phyloP scores from a whole-genome alignment of 2,888 invertebrate species.

The Patella pellucida region DNA sequence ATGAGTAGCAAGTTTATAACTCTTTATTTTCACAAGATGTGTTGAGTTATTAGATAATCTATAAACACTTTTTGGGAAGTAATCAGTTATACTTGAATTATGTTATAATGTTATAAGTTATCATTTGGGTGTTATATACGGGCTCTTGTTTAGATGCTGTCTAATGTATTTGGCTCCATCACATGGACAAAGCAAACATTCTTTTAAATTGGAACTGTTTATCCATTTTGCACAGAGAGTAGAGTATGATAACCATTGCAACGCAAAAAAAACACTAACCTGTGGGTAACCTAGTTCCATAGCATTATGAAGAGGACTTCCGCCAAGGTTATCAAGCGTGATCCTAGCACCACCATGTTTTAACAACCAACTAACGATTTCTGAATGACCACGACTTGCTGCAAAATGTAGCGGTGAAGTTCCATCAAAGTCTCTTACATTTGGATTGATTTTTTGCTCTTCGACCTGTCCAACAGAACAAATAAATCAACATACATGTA shows the following conservation, averaged over 20 bases:
- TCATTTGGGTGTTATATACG: too few species aligned
- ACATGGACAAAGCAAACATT: too few species aligned
- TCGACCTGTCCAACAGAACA: conserved; percentile 72
- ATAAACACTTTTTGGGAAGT: too few species aligned
- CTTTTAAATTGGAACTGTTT: background rate
- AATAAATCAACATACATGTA: too few species aligned
- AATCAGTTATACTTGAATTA: too few species aligned
- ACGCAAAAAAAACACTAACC: conserved; percentile 75
- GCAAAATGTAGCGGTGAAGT: conserved; percentile 92
- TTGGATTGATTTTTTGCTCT: conserved; percentile 87
- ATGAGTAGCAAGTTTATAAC: too few species aligned
- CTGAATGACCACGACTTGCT: conserved; percentile 83
- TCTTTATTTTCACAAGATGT: too few species aligned
- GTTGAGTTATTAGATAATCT: too few species aligned
- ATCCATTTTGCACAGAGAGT: background rate
- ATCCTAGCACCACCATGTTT: conserved; percentile 87
- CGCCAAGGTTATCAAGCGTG: conserved; percentile 87
- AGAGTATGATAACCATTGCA: background rate
- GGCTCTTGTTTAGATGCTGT: too few species aligned
- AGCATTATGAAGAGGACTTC: conserved; percentile 91
- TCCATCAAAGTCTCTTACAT: conserved; percentile 88
- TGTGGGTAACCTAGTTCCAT: conserved; percentile 91
- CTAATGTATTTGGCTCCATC: too few species aligned
- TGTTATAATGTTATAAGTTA: too few species aligned
- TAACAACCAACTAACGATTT: conserved; percentile 84